These are phyloP conservation scores for Alouatta palliata DNA, from an alignment of 2,113 vertebrate genomes.

Conservation along the genomic window DNA sequence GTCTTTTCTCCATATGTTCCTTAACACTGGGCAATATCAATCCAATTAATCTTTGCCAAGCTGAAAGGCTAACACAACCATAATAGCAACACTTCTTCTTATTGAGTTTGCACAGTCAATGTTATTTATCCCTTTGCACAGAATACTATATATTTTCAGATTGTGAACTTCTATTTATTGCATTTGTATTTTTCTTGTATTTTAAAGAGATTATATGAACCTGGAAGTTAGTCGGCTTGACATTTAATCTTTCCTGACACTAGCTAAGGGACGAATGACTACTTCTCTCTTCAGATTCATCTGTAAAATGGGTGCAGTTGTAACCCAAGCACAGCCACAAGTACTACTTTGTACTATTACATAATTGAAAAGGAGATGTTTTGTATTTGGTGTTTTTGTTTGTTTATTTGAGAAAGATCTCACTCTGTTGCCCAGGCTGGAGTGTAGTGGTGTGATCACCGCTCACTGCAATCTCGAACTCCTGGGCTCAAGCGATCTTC, in stretches of 20 bases:
- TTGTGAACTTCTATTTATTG: neutral
- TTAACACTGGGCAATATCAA: neutral
- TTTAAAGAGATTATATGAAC: neutral
- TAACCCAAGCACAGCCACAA: neutral
- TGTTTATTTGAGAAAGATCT: neutral
- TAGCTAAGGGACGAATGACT: neutral
- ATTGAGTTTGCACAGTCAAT: neutral
- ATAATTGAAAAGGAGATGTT: neutral
- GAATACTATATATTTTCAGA: neutral
- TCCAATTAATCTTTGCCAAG: constrained; percentile 32
- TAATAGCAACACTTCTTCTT: neutral
- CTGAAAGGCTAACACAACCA: neutral
- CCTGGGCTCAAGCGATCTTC: too few species aligned
- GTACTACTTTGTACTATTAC: neutral
- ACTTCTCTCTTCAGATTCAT: neutral
- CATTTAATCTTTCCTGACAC: neutral
- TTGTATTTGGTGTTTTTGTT: neutral
- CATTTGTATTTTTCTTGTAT: neutral
- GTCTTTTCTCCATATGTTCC: constrained; percentile 38
- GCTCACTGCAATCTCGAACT: too few species aligned
- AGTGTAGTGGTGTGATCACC: too few species aligned
- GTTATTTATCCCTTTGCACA: neutral
- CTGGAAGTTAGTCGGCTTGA: neutral
- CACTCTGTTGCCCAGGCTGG: too few species aligned
- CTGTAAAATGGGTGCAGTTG: neutral